Evolutionary conservation across 92 coral and sea anemone species (phyloP).

Genomic region (Montipora capitata): DNA sequence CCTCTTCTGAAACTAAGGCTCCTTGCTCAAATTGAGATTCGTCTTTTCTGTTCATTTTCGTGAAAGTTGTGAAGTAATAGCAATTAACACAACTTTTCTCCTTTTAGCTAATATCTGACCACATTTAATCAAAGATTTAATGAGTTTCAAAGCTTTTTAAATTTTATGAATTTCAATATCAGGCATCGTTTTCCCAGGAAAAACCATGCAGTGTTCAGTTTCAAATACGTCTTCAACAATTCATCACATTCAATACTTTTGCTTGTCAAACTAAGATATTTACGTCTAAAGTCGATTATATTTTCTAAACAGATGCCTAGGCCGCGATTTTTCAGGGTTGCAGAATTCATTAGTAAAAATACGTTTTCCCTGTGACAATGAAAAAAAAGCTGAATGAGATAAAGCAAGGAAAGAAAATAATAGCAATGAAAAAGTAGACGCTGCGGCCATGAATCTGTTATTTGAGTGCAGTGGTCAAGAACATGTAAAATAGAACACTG

Average conservation of each 20-base stretch:
- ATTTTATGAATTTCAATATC: neutral
- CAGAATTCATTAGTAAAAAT: neutral
- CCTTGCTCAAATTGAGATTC: neutral
- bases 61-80: neutral
- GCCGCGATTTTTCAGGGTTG: neutral
- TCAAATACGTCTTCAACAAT: neutral
- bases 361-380: too few relatives aligned
- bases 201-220: neutral
- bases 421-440: too few relatives aligned
- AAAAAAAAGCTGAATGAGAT: too few relatives aligned
- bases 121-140: conserved; percentile 22
- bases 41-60: neutral
- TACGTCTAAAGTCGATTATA: too few relatives aligned
- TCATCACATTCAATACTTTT: neutral
- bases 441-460: too few relatives aligned
- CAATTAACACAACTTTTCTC: neutral
- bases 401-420: too few relatives aligned
- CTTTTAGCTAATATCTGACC: conserved; percentile 1
- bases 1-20: neutral
- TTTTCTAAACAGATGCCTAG: neutral
- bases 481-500: too few relatives aligned
- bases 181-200: neutral
- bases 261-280: neutral
- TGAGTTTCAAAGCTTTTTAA: neutral
- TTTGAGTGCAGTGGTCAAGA: too few relatives aligned